Evolutionary conservation across 2,888 invertebrate species (phyloP).

Genomic region (Sphinx pinastri): DNA sequence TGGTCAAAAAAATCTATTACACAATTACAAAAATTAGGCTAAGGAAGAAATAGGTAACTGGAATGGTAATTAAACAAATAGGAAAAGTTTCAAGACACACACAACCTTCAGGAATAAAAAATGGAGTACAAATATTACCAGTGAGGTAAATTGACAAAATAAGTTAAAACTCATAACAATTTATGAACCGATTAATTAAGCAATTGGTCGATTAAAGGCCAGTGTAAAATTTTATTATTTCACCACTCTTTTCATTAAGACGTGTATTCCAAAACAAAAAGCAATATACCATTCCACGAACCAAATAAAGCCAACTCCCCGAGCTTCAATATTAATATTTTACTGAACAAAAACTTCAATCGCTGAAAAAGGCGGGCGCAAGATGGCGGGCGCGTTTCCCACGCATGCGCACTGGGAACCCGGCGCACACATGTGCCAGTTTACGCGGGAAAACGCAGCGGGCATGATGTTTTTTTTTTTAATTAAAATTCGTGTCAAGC

Average conservation of each 20-base stretch:
- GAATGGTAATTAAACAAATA: no score
- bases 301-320: slow-evolving; percentile 31
- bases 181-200: not conserved
- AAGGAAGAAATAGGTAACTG: no score
- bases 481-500: slow-evolving; percentile 52
- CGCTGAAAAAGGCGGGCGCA: slow-evolving; percentile 59
- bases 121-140: no score
- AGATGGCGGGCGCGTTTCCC: slow-evolving; percentile 69
- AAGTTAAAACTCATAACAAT: no score
- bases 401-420: slow-evolving; percentile 73
- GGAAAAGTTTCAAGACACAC: no score
- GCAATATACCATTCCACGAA: slow-evolving; percentile 21
- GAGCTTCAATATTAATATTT: slow-evolving; percentile 47
- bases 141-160: no score
- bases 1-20: no score
- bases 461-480: slow-evolving; percentile 49
- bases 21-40: no score
- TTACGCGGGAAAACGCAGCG: slow-evolving; percentile 66
- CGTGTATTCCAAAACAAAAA: slow-evolving; percentile 4
- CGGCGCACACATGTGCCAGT: slow-evolving; percentile 67
- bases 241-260: not conserved
- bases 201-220: not conserved
- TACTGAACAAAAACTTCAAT: slow-evolving; percentile 52
- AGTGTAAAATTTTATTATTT: not conserved
- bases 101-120: no score